Evolutionary conservation across 2,113 vertebrate genomes (phyloP), one percentile per base, ranked within the genome.

Genomic region (Bettongia penicillata): DNA sequence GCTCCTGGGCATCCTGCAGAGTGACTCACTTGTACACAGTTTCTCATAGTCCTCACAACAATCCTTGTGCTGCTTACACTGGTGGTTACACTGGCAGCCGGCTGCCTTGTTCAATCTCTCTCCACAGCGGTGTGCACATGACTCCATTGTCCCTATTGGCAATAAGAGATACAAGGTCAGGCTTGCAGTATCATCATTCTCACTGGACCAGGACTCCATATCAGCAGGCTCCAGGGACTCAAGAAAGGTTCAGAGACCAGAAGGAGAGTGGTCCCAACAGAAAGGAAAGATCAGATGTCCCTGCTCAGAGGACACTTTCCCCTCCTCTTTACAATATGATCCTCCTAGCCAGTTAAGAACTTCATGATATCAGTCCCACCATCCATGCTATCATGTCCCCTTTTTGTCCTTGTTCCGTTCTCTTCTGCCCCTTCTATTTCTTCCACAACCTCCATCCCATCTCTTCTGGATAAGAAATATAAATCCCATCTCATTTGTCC

Each of bases 61-160:
- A 97, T 99, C 98, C 0, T 90, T 24, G 12, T 95, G 98, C 50
- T 51, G 92, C 84, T 97, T 95, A 96, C 99, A 99, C 26, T 90
- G 47, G 0, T 49, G 11, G 91, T 99, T 99, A 94, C 99, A 99
- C 96, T 99, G 99, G 94, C 99, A 99, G 95, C 93, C 77, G 89
- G 96, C 98, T 0, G 55, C 93, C 12, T 7, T 92, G 97, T 98
- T 97, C 57, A 98, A 98, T 16, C 96, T 98, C 92, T 98, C 97
- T 28, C 97, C 96, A 95, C 99, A 99, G 9, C 98, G 98, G 57
- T 96, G 95, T 47, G 90, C 47, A 19, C 99, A 99, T 0, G 99
- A 98, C 92, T 98, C 97, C 89, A 97, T 90, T n/a, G 94, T 91
- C 94, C 98, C 98, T 99, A 52, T 0, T 51, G 93, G 77, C 47